Evolutionary conservation across 2,797 vertebrate species (phyloP).

Genomic region (Epinephelus awoara): DNA sequence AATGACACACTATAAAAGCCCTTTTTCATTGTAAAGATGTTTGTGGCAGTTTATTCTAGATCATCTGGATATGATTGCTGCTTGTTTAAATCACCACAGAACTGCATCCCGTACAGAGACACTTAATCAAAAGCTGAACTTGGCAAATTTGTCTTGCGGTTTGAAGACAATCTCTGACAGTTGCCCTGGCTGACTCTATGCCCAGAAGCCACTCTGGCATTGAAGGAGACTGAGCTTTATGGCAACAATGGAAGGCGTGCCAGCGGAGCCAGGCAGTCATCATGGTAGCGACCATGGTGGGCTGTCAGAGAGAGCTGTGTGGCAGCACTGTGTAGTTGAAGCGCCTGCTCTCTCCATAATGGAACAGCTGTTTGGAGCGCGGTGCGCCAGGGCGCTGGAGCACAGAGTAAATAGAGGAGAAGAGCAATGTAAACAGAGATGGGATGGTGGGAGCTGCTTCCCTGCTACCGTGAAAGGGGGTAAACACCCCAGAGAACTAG

Average conservation of each 20-base stretch:
- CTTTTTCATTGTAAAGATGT: constrained; percentile 37
- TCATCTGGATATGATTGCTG: constrained; percentile 70
- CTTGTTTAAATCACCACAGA: constrained; percentile 60
- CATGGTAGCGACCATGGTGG: constrained; percentile 58
- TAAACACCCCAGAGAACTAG: constrained; percentile 79
- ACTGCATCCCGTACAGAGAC: constrained; percentile 53
- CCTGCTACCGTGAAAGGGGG: constrained; percentile 74
- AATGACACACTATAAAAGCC: constrained; percentile 30
- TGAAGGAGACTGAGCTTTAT: constrained; percentile 64
- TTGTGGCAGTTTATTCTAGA: constrained; percentile 44
- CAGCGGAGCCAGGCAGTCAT: constrained; percentile 65
- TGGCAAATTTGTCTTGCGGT: constrained; percentile 71
- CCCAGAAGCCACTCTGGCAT: constrained; percentile 69
- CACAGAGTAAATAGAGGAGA: constrained; percentile 84
- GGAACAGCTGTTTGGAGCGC: constrained; percentile 83
- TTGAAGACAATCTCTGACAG: constrained; percentile 70
- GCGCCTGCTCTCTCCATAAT: constrained; percentile 75
- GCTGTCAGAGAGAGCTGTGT: constrained; percentile 71
- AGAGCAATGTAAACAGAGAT: constrained; percentile 85
- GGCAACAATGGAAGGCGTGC: constrained; percentile 74
- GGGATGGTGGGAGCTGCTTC: constrained; percentile 76
- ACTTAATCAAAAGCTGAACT: constrained; percentile 71
- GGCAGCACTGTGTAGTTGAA: constrained; percentile 71
- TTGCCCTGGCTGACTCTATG: constrained; percentile 68
- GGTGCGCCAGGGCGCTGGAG: constrained; percentile 73